Evolutionary conservation across 1,140 invertebrate genomes (phyloP).

Genomic region (Andrena cerasifolii): DNA sequence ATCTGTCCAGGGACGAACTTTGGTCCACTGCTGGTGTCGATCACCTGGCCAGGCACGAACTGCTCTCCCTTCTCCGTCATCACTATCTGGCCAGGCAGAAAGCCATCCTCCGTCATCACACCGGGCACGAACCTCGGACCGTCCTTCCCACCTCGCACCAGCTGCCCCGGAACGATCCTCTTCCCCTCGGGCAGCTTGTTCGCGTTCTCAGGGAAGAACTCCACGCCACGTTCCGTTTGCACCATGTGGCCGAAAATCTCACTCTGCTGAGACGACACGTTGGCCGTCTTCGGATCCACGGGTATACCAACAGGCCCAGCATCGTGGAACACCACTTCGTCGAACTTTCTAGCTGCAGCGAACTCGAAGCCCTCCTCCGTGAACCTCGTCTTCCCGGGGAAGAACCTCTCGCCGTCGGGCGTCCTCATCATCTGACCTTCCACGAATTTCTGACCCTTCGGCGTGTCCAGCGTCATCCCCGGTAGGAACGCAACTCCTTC

Average conservation of each 20-base stretch:
- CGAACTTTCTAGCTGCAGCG: slow-evolving; percentile 83
- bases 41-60: slow-evolving; percentile 85
- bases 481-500: slow-evolving; percentile 84
- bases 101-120: slow-evolving; percentile 86
- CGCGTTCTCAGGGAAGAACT: slow-evolving; percentile 86
- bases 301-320: slow-evolving; percentile 82
- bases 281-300: slow-evolving; percentile 84
- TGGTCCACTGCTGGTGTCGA: slow-evolving; percentile 82
- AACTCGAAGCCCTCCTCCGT: slow-evolving; percentile 84
- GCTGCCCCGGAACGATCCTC: slow-evolving; percentile 85
- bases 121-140: slow-evolving; percentile 88
- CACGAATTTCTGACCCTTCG: slow-evolving; percentile 86
- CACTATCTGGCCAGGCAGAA: slow-evolving; percentile 88
- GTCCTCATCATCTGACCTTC: slow-evolving; percentile 86
- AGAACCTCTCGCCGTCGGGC: slow-evolving; percentile 83
- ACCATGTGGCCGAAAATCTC: slow-evolving; percentile 88
- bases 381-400: slow-evolving; percentile 84
- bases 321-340: slow-evolving; percentile 83
- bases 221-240: slow-evolving; percentile 86
- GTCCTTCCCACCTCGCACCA: slow-evolving; percentile 84
- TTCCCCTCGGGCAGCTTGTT: slow-evolving; percentile 82
- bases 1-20: slow-evolving; percentile 89
- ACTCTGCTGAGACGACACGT: slow-evolving; percentile 79
- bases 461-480: slow-evolving; percentile 86
- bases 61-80: slow-evolving; percentile 87